Base-by-base conservation (phyloP, 2,113 vertebrate genomes). In the Dasyurus viverrinus region DNA sequence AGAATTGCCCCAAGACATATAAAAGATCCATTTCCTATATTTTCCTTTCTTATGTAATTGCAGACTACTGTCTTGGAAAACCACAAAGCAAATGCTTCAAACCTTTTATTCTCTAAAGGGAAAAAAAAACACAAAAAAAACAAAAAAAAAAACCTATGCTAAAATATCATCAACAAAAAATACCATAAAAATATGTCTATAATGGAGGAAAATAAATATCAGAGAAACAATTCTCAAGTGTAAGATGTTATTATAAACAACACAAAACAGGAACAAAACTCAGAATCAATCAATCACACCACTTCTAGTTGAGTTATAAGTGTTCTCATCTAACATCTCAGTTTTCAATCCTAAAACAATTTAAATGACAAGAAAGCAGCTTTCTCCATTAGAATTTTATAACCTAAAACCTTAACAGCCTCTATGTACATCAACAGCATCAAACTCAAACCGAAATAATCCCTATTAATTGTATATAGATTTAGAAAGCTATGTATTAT, bases 241-340 rank as follows among this genome's bases (percentile, higher is more conserved):
- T 57, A 27, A 91, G 91, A 93, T 91, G 50, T 4, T 30, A n/a
- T 8, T 1, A 42, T n/a, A n/a, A 93, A 90, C 48, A 94, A 89
- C 54, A n/a, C 52, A 6, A 93, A 76, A 84, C 90, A 94, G 68
- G 47, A 89, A 68, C 24, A 89, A 60, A 90, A 92, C 54, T 26
- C 90, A 84, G 26, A 27, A 52, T 26, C 47, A 47, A 47, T 47
- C 89, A 90, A 27, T 50, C 24, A 30, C 25, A 16, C 42, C 30
- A 46, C 90, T 48, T 76, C 68, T 53, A 48, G 9, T 22, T 68
- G 54, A 54, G 54, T 22, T 50, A 89, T 47, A 23, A 30, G 36
- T 47, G 54, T 54, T 93, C 68, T 53, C 54, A 92, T 11, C 30
- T 60, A 27, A 89, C 42, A 60, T 36, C 47, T 42, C 16, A 2